phyloP scores from a whole-genome alignment of 2,113 vertebrate species.

The Caranx melampygus region DNA sequence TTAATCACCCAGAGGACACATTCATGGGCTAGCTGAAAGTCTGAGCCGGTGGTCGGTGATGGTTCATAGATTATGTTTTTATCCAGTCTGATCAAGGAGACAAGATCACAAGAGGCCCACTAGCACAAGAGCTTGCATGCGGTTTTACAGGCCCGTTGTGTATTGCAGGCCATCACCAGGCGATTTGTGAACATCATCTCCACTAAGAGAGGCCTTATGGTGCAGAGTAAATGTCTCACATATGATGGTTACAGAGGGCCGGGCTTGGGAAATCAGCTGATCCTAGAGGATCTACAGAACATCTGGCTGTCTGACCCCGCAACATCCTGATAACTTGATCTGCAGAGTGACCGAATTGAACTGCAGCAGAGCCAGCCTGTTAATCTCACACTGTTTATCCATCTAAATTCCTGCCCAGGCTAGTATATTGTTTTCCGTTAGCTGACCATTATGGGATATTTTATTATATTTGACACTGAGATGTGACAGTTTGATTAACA shows the following conservation, averaged over 20 bases:
- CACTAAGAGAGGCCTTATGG: conserved; percentile 54
- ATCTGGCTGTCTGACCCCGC: conserved; percentile 77
- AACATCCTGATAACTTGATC: conserved; percentile 78
- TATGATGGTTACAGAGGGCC: conserved; percentile 56
- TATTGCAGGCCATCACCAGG: not conserved
- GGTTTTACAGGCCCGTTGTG: not conserved
- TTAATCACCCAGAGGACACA: not conserved
- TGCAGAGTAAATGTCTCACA: conserved; percentile 61
- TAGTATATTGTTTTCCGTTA: conserved; percentile 51
- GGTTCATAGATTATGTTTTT: conserved; percentile 25
- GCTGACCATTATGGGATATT: conserved; percentile 47
- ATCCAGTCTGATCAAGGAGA: conserved; percentile 24
- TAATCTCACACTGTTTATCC: conserved; percentile 78
- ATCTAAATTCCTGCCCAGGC: conserved; percentile 57
- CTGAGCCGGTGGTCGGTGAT: not conserved
- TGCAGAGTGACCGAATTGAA: conserved; percentile 76
- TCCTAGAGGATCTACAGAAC: conserved; percentile 77
- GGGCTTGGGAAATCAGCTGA: conserved; percentile 73
- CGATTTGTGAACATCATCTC: conserved; percentile 57
- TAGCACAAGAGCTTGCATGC: not conserved
- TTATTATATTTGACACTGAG: conserved; percentile 37
- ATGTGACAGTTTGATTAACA: conserved; percentile 28
- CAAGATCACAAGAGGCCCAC: not conserved
- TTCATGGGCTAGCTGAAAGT: conserved; percentile 10
- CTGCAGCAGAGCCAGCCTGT: conserved; percentile 66